phyloP scores from a whole-genome alignment of 1,140 invertebrate genomes.

The Manduca sexta region DNA sequence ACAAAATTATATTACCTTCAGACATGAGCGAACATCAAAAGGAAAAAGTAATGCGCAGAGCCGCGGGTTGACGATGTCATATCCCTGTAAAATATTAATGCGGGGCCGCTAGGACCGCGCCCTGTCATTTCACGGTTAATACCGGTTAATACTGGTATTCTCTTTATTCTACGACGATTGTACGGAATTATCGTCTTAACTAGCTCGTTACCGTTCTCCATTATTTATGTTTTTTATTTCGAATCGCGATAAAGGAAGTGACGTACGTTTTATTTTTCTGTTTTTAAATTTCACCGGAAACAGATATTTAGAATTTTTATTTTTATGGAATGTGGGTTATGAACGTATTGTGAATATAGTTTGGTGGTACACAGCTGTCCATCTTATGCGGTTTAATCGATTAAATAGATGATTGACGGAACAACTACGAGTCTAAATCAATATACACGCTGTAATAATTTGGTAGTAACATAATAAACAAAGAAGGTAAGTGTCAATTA shows the following conservation, averaged over 20 bases:
- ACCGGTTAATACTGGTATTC: slow-evolving; percentile 45
- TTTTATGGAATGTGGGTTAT: no score
- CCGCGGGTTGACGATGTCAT: slow-evolving; percentile 38
- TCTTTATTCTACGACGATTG: slow-evolving; percentile 47
- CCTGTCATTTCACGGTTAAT: slow-evolving; percentile 55
- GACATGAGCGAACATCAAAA: slow-evolving; percentile 60
- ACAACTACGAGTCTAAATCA: no score
- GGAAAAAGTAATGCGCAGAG: slow-evolving; percentile 61
- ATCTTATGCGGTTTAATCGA: no score
- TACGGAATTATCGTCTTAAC: slow-evolving; percentile 46
- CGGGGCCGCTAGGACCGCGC: slow-evolving; percentile 37
- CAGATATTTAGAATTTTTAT: no score
- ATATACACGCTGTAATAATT: no score
- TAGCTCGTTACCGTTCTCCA: slow-evolving; percentile 24
- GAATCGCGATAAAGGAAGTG: no score
- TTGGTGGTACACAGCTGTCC: no score
- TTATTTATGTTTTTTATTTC: slow-evolving; percentile 8
- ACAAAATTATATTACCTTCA: slow-evolving; percentile 52
- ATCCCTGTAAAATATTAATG: slow-evolving; percentile 61
- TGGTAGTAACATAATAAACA: no score
- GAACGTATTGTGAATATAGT: no score
- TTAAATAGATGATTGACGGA: no score
- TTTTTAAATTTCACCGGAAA: no score
- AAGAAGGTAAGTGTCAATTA: no score
- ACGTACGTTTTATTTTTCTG: background rate